phyloP scores from a whole-genome alignment of 2,797 vertebrate species.

The Helicolenus hilgendorfi region DNA sequence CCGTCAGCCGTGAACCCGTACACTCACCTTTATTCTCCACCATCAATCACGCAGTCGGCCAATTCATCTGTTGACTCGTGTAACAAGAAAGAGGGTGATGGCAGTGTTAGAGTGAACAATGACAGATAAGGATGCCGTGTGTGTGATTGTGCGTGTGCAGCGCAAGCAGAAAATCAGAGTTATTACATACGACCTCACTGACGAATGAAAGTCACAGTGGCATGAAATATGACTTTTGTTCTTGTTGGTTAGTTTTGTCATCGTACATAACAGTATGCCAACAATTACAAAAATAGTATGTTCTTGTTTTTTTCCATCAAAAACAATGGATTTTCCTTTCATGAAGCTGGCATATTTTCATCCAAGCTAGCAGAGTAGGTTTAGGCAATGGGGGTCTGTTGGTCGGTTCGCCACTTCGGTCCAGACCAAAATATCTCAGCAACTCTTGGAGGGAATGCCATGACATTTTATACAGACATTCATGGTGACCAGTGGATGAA shows the following conservation, averaged over 20 bases:
- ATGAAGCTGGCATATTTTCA: not conserved
- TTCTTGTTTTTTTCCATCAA: not conserved
- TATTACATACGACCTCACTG: not conserved
- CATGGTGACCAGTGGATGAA: not conserved
- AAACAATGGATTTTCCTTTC: not conserved
- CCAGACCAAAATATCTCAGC: not conserved
- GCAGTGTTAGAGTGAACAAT: constrained; percentile 8
- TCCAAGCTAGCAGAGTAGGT: not conserved
- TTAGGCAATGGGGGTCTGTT: too few relatives aligned
- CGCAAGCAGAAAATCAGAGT: not conserved
- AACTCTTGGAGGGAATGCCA: not conserved
- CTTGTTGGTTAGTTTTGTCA: not conserved
- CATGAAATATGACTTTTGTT: not conserved
- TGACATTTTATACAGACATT: not conserved
- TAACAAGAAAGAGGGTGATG: constrained; percentile 1
- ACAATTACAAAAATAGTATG: not conserved
- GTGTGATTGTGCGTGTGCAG: not conserved
- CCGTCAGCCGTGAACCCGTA: constrained; percentile 26
- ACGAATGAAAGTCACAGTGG: constrained; percentile 7
- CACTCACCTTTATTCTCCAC: constrained; percentile 45
- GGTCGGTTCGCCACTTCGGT: rapidly evolving
- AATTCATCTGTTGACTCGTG: constrained; percentile 18
- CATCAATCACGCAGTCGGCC: constrained; percentile 60
- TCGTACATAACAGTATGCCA: not conserved
- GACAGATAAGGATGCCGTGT: not conserved